Base-by-base conservation (phyloP, 2,888 invertebrate species). In the Melinaea menophilus region DNA sequence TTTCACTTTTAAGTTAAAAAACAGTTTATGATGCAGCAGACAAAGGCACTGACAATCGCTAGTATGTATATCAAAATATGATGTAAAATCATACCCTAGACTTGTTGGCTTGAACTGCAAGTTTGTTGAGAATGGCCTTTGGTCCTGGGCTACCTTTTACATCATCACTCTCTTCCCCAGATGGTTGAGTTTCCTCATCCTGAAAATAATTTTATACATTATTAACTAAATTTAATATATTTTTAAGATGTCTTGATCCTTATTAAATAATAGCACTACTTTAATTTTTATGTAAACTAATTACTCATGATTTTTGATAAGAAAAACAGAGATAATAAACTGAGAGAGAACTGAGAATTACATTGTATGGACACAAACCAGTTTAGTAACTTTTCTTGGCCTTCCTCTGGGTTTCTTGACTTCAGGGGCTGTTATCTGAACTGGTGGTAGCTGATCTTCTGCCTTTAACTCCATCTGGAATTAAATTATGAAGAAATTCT, bases 121-220 rank as follows among this genome's bases (percentile, higher is more conserved):
- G 63, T 79, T 84, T 86, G 61, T 76, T 80, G 35, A 72, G 55
- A 22, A 72, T 58, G 2, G 63, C 66, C 73, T 80, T 82, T 58
- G 75, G 72, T 55, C 73, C 74, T 22, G 80, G 75, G 67, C 72
- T 81, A 71, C 76, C 71, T 77, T 83, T 84, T 63, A 78, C 65
- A 56, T 82, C 82, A 72, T 90, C 89, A 75, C 88, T 89, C 65
- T 90, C 89, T 73, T 89, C 90, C 48, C 86, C 89, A 51, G 88
- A 88, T 59, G 86, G 89, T 67, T 83, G 85, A 56, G 79, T 79
- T 67, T 89, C 89, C 46, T 90, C 90, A 64, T 90, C 90, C 88
- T 88, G 76, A 61, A 82, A 83, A 55, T 46, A 55, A 62, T 9
- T 58, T 54, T 37, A 55, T 12, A 46, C 41, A 41, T 33, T 33